These are phyloP conservation scores for Melospiza melodia DNA, from an alignment of 2,113 vertebrate genomes.

Conservation along the genomic window DNA sequence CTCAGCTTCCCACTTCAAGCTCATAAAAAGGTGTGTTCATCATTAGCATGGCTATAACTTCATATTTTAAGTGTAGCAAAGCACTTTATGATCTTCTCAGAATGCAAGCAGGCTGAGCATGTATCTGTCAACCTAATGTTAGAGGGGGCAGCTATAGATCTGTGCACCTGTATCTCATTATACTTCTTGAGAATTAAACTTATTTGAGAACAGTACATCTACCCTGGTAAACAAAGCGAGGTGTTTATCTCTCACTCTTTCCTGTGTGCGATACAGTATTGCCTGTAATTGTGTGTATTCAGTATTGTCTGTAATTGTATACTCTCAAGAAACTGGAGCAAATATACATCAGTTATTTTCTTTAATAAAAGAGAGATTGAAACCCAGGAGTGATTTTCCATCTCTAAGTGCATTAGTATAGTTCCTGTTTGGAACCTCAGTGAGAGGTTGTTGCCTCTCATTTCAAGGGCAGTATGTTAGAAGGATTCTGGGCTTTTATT, in stretches of 20 bases:
- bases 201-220: background rate
- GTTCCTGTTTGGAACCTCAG: background rate
- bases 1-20: background rate
- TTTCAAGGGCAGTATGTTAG: background rate
- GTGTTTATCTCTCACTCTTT: background rate
- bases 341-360: background rate
- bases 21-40: background rate
- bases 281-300: background rate
- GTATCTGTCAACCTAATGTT: background rate
- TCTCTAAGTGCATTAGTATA: background rate
- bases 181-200: background rate
- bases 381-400: background rate
- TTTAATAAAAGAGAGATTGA: background rate
- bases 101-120: background rate
- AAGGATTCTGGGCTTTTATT: background rate
- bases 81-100: background rate
- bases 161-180: background rate
- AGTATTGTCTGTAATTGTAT: background rate
- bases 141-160: background rate
- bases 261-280: background rate
- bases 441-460: background rate
- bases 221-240: accelerated
- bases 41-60: background rate
- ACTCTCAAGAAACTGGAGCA: background rate
- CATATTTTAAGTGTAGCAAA: background rate